Evolutionary conservation across 2,797 vertebrate genomes (phyloP).

Genomic region (Ceryle rudis): DNA sequence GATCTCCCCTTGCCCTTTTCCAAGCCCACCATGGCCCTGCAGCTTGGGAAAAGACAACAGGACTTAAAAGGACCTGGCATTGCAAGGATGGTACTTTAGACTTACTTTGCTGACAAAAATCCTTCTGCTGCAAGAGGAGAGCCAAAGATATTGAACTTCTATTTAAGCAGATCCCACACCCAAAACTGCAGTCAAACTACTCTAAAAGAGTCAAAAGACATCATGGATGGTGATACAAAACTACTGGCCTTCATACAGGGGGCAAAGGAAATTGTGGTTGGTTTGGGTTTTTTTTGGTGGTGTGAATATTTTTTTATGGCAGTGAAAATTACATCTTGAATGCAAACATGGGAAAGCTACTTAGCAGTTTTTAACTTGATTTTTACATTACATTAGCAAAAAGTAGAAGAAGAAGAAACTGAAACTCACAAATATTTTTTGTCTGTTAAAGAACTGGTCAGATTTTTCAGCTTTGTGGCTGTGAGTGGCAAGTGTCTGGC

Average conservation of each 20-base stretch:
- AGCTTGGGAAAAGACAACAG: constrained; percentile 63
- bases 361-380: constrained; percentile 50
- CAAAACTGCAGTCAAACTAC: constrained; percentile 43
- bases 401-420: constrained; percentile 45
- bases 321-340: constrained; percentile 64
- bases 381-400: constrained; percentile 54
- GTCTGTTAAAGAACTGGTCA: constrained; percentile 35
- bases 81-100: constrained; percentile 36
- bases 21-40: constrained; percentile 54
- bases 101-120: not conserved
- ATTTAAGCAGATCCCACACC: constrained; percentile 20
- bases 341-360: constrained; percentile 8
- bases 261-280: not conserved
- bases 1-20: constrained; percentile 58
- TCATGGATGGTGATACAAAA: constrained; percentile 32
- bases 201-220: not conserved
- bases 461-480: constrained; percentile 64
- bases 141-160: constrained; percentile 39
- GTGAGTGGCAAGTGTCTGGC: constrained; percentile 84
- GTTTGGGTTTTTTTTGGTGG: not conserved
- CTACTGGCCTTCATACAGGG: constrained; percentile 31
- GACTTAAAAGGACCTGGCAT: constrained; percentile 65
- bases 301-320: constrained; percentile 76
- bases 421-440: not conserved
- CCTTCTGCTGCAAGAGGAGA: constrained; percentile 51